Percentiles rank a stretch among this genome's conserved stretches.
Conservation (phyloP, 2,797 vertebrate species). For the Holocentrus rufus region DNA sequence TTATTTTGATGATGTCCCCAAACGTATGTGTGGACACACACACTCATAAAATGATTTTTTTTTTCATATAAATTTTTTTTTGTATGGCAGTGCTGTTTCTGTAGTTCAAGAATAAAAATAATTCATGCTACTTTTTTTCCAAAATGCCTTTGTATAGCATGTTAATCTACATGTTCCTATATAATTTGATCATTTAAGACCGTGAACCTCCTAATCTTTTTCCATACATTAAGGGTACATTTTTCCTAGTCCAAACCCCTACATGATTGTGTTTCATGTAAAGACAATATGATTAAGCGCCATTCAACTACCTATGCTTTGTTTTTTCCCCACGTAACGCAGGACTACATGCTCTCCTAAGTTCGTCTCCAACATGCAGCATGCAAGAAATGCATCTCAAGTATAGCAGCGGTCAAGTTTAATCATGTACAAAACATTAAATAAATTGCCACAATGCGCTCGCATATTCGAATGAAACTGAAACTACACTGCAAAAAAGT, state of each 20-base stretch:
- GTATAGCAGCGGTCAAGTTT: too few species aligned
- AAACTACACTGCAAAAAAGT: too few species aligned
- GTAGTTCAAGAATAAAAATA: neutral
- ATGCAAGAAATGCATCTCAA: neutral
- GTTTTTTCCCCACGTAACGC: constrained; percentile 26
- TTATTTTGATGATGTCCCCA: neutral
- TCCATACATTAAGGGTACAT: constrained; percentile 36
- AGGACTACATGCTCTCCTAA: constrained; percentile 3
- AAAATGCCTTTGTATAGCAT: neutral
- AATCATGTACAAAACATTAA: too few species aligned
- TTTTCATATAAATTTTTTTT: constrained; percentile 49
- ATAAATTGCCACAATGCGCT: too few species aligned
- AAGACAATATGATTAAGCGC: constrained; percentile 31
- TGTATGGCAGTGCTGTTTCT: constrained; percentile 31
- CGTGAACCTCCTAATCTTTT: constrained; percentile 28
- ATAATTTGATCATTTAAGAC: constrained; percentile 23
- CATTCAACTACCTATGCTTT: constrained; percentile 23
- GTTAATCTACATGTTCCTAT: neutral
- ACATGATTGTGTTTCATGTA: constrained; percentile 28
- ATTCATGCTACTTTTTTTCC: neutral
- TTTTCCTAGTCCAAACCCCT: constrained; percentile 36
- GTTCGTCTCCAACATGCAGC: neutral
- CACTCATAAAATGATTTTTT: constrained; percentile 12
- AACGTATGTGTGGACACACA: neutral
- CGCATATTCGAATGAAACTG: too few species aligned